Base-by-base conservation (phyloP, 1,140 invertebrate species). In the Archivesica marissinica region DNA sequence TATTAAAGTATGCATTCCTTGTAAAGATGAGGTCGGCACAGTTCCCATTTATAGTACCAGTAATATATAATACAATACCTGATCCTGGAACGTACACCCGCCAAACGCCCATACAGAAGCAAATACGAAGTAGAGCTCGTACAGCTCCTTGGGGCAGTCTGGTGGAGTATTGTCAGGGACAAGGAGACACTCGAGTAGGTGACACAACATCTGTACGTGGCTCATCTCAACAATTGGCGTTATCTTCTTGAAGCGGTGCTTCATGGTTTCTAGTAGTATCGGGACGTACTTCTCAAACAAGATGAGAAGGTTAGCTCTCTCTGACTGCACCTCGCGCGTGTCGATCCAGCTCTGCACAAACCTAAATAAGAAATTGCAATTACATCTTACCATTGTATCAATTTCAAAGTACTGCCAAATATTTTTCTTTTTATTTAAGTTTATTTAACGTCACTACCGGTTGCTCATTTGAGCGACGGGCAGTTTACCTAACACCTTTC, bases 201-300 rank as follows among this genome's bases (percentile, higher is more conserved):
- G 96, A 93, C 98, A 99, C 20, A 99, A 94, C 96, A 99, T 98
- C 93, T 98, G 96, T 28, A 99, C 96, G 90, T 99, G 98, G 0
- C 97, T 96, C 95, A 99, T 98, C 91, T 99, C 98, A 6, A 97
- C 96, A 87, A 99, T 97, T 2, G 98, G 98, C 25, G 97, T 98
- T 81, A 99, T 98, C 94, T 98, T 99, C 93, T 99, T 99, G 91
- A 99, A 99, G 82, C 98, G 95, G 11, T 95, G 96, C 84, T 97
- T 95, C 11, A 98, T 95, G 38, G 96, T 97, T 91, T 99, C 98
- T 84, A 99, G 94, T 93, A 97, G 98, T 0, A 96, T 94, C 2
- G 98, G 98, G 64, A 99, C 97, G 91, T 99, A 99, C 94, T 99
- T 99, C 91, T 99, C 98, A 93, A 99, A 99, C 7, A 99, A 95